These are phyloP conservation scores for Irena cyanogastra DNA, from an alignment of 2,113 vertebrate genomes.

Conservation along the genomic window DNA sequence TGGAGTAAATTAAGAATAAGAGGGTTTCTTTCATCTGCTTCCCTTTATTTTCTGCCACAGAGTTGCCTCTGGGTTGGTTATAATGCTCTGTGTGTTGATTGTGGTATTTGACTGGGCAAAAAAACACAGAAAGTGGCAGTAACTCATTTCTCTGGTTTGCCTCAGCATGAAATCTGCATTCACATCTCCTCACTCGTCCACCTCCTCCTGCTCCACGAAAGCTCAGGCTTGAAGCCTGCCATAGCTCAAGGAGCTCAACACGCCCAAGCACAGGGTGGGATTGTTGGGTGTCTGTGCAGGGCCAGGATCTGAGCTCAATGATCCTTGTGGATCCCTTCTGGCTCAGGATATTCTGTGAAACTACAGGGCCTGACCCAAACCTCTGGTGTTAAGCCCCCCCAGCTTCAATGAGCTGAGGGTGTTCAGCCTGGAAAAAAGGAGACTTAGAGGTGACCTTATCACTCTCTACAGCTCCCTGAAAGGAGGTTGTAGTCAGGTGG, in stretches of 20 bases:
- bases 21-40: neutral
- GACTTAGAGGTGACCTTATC: neutral
- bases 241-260: neutral
- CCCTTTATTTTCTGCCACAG: neutral
- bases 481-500: neutral
- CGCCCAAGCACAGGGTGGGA: neutral
- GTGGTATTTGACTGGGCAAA: neutral
- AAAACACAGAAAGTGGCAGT: neutral
- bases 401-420: neutral
- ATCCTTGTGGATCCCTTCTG: neutral
- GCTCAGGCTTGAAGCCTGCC: neutral
- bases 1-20: constrained; percentile 10
- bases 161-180: neutral
- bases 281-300: neutral
- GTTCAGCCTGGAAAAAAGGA: neutral
- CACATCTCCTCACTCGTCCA: neutral
- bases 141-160: neutral
- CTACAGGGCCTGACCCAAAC: neutral
- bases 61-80: neutral
- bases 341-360: neutral
- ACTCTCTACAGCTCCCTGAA: neutral
- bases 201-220: neutral
- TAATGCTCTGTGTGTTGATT: neutral
- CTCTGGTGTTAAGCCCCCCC: fast-evolving
- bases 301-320: neutral